Base-by-base conservation (phyloP, 2,113 vertebrate species). In the Psophia crepitans region DNA sequence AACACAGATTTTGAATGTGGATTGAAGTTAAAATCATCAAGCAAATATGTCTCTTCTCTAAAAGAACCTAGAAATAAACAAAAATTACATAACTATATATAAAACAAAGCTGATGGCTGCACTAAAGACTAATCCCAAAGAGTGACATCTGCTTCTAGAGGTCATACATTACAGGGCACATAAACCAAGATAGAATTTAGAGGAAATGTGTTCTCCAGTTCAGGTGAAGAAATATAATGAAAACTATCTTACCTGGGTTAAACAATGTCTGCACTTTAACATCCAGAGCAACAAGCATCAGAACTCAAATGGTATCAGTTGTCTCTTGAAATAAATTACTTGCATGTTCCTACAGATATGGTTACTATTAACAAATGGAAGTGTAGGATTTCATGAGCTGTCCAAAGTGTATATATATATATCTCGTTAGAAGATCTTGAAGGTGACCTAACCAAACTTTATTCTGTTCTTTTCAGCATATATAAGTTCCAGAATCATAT, bases 251-350 rank as follows among this genome's bases (percentile, higher is more conserved):
- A 44, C 26, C 10, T 48, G 37, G 81, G 88, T 95, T 86, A 95
- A 81, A 91, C 51, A 92, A 74, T n/a, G 12, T 56, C 85, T 96
- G 86, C 84, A 81, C 75, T 94, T 97, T 68, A 93, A 92, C 71
- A 95, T 56, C 56, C 41, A 89, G 71, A 96, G 64, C 58, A 94
- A 75, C 41, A 86, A 70, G 24, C 64, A 68, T 58, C 84, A 94
- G 86, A 89, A 81, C 43, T 84, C 81, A 91, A 75, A 88, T 65
- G 21, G 56, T 68, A 57, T 81, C 63, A 49, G 81, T 65, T 92
- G 53, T 89, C 70, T 91, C 84, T 69, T 77, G 60, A 94, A 93
- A 95, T 91, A 93, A 96, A 96, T 89, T 93, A 84, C 51, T 73
- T 93, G 33, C 56, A 33, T 83, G 41, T 86, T 95, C 58, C 74